Evolutionary conservation across 1,140 invertebrate genomes (phyloP), one percentile per base, ranked within the genome.

Genomic region (Megalonaias nervosa): DNA sequence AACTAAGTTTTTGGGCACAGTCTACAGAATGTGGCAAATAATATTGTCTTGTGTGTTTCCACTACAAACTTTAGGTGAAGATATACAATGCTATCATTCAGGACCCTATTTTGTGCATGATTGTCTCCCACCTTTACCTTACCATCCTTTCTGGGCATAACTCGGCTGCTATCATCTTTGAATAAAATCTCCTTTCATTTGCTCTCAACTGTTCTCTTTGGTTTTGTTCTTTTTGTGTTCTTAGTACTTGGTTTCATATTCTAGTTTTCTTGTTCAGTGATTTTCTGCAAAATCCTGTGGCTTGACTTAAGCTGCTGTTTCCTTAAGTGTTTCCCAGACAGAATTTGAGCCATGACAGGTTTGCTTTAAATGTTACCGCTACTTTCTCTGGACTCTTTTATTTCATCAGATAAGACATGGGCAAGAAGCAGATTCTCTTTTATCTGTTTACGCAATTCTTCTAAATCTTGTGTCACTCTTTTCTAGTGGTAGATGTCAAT

Each of bases 111-210:
- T 23, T 76, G 70, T n/a, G 19, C 26, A n/a, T 64, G 48, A 2
- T 65, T 26, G 15, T 48, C 16, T 26, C 68, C 23, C 23, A 57
- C 48, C 67, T 78, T 78, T 12, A 17, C 58, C 12, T 59, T 68
- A 31, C 75, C 80, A 38, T 71, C 72, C 26, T 81, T 81, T 13
- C 75, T 69, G n/a, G 75, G 79, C 58, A 74, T 67, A 19, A 62
- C 21, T 15, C 67, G 60, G 38, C 75, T 77, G 56, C 71, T 77
- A 55, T 77, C 72, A 17, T 79, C 72, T 71, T 69, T 77, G 58
- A 78, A 67, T 59, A 82, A 66, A 17, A 78, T 71, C 23, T 73
- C 19, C 16, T 59, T 72, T 9, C 74, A 19, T 59, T 31, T n/a
- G 17, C 23, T 16, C 23, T 48, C 1, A 67, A n/a, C 12, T n/a